phyloP scores from a whole-genome alignment of 2,113 vertebrate species.

The Sitta europaea region DNA sequence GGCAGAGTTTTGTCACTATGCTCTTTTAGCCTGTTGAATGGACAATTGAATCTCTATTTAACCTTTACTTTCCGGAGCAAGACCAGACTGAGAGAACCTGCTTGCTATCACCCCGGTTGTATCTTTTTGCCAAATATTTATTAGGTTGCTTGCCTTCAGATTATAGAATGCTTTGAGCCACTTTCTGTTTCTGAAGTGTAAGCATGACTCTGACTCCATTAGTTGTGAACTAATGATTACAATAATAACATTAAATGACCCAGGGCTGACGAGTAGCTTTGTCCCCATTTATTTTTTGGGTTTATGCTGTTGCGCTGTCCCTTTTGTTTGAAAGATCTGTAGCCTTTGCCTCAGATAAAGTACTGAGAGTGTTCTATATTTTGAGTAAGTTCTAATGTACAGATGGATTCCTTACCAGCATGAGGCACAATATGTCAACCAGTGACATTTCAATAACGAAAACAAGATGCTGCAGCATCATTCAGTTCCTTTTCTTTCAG shows the following conservation, averaged over 20 bases:
- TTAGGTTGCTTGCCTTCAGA: neutral
- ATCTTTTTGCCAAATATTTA: neutral
- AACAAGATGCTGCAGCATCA: slow-evolving; percentile 39
- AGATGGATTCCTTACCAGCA: slow-evolving; percentile 60
- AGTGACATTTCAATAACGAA: slow-evolving; percentile 42
- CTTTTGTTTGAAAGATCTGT: neutral
- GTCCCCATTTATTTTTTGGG: neutral
- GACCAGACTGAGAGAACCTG: neutral
- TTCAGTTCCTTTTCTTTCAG: slow-evolving; percentile 23
- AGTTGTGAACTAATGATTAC: neutral
- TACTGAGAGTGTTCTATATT: slow-evolving; percentile 12
- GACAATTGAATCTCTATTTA: neutral
- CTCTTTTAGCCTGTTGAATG: neutral
- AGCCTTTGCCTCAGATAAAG: neutral
- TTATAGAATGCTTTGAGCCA: neutral
- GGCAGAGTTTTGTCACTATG: neutral
- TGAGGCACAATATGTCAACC: slow-evolving; percentile 52
- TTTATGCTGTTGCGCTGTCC: neutral
- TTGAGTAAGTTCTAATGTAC: slow-evolving; percentile 33
- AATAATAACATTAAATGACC: neutral
- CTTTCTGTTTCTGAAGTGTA: neutral
- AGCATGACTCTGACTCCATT: neutral
- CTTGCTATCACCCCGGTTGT: neutral
- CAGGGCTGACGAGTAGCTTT: neutral
- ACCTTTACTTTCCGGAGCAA: neutral